A percentile compares a stretch with the other conserved stretches of the same genome.
phyloP scores from a whole-genome alignment of 2,888 invertebrate species.

The Tetragonula carbonaria region DNA sequence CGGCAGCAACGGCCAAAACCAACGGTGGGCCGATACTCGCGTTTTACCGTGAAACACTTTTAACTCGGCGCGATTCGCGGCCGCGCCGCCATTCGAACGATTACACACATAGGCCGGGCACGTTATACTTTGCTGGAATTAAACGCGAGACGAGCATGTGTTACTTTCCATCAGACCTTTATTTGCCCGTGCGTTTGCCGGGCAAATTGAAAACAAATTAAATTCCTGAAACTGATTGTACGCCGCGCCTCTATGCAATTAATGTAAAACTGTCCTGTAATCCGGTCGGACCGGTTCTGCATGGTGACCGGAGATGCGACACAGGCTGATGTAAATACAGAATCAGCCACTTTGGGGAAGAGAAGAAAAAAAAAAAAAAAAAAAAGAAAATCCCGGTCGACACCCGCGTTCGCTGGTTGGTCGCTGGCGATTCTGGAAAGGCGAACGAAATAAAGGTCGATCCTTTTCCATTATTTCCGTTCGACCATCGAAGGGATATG shows the following conservation, averaged over 20 bases:
- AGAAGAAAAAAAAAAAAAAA: background rate
- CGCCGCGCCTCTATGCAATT: constrained; percentile 57
- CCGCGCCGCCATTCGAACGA: constrained; percentile 7
- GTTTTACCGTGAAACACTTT: constrained; percentile 49
- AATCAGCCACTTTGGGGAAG: background rate
- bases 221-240: constrained; percentile 61
- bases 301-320: background rate
- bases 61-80: constrained; percentile 26
- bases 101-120: constrained; percentile 8
- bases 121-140: constrained; percentile 55
- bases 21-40: constrained; percentile 38
- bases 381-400: constrained; percentile 13
- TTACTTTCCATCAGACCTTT: constrained; percentile 50
- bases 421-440: background rate
- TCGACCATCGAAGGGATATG: constrained; percentile 37
- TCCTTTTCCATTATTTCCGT: constrained; percentile 40
- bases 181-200: constrained; percentile 51
- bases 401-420: background rate
- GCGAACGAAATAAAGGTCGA: constrained; percentile 17
- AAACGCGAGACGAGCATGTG: constrained; percentile 44
- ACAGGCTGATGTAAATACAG: constrained; percentile 37
- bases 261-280: constrained; percentile 67
- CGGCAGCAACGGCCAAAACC: constrained; percentile 34
- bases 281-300: constrained; percentile 5
- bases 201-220: constrained; percentile 72